phyloP scores from a whole-genome alignment of 2,113 vertebrate genomes.

The Brachypteracias leptosomus region DNA sequence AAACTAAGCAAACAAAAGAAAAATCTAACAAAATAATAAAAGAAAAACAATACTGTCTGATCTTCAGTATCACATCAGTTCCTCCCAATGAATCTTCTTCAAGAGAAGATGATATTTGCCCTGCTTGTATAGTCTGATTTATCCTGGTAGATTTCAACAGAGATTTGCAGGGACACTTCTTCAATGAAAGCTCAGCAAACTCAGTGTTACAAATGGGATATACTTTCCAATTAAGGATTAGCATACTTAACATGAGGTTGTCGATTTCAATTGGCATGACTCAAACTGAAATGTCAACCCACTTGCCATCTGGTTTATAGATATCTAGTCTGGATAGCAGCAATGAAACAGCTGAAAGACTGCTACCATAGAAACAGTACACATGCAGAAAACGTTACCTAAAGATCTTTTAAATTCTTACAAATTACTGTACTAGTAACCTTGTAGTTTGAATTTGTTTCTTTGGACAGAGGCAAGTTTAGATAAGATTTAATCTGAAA shows the following conservation, averaged over 20 bases:
- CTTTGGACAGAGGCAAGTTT: background rate
- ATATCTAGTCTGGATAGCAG: conserved; percentile 23
- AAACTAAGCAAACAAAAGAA: background rate
- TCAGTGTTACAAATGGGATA: conserved; percentile 16
- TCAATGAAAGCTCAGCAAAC: conserved; percentile 49
- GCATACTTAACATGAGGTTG: conserved; percentile 48
- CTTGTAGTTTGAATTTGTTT: background rate
- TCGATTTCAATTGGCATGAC: conserved; percentile 50
- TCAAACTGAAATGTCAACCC: conserved; percentile 70
- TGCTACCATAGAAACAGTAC: conserved; percentile 24
- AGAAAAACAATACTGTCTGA: background rate
- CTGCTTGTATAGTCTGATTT: background rate
- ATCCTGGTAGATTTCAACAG: background rate
- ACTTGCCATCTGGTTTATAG: conserved; percentile 53
- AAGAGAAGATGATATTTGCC: background rate
- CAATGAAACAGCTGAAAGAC: background rate
- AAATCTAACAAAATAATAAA: background rate
- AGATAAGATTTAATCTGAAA: background rate
- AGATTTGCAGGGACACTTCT: background rate
- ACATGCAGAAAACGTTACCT: background rate
- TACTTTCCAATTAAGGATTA: conserved; percentile 64
- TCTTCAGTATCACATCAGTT: background rate
- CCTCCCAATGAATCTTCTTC: background rate
- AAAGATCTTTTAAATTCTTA: background rate
- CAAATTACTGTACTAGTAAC: background rate